Conservation (phyloP, 2,113 vertebrate species). For the Festucalex cinctus region DNA sequence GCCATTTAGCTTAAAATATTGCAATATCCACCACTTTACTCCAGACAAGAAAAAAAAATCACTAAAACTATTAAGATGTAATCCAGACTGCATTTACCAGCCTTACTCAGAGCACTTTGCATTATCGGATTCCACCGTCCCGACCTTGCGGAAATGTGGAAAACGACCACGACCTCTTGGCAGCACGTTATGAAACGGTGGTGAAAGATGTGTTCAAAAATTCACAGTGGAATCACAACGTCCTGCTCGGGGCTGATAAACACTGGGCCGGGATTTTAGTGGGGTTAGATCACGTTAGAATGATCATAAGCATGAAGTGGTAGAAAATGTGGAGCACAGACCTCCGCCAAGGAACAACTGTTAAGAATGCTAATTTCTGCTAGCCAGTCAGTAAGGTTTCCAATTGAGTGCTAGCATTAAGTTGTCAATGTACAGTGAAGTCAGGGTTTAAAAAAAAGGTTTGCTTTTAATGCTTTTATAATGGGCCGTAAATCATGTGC, state of each 20-base stretch:
- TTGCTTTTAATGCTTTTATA: no score
- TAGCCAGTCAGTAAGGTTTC: no score
- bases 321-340: no score
- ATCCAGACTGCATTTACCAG: conserved; percentile 5
- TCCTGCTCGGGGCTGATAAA: background rate
- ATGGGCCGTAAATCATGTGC: no score
- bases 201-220: background rate
- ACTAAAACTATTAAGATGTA: background rate
- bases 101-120: conserved; percentile 6
- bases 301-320: background rate
- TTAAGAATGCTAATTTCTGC: no score
- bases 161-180: conserved; percentile 8
- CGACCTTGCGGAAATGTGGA: background rate
- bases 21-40: background rate
- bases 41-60: background rate
- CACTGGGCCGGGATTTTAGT: background rate
- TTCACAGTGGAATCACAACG: background rate
- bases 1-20: conserved; percentile 1
- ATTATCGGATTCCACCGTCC: background rate
- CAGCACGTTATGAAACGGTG: background rate
- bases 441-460: no score
- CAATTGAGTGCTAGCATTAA: no score
- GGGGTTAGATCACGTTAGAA: background rate
- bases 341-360: no score
- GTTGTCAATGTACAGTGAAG: no score